A percentile compares a stretch with the other conserved stretches of the same genome.
Conservation (phyloP, 1,140 invertebrate genomes). For the Ptiloglossa arizonensis region DNA sequence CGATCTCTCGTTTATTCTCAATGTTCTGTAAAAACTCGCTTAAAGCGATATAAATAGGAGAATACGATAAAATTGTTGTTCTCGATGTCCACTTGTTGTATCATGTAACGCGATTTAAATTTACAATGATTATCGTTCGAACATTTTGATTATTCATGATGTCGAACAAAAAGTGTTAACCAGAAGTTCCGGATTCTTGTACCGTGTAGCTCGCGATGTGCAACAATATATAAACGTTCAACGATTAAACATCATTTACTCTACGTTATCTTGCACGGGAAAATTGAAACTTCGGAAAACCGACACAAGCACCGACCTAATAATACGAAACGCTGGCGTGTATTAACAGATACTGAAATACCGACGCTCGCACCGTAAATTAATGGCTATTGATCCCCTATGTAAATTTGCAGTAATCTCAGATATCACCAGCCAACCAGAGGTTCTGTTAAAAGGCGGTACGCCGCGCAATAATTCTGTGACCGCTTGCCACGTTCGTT, state of each 20-base stretch:
- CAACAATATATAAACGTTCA: neutral
- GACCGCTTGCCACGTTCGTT: neutral
- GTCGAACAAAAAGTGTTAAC: too few species aligned
- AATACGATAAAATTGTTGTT: too few species aligned
- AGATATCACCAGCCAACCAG: constrained; percentile 7
- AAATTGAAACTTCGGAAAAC: neutral
- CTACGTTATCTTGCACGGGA: neutral
- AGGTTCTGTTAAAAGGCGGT: constrained; percentile 14
- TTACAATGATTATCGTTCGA: neutral
- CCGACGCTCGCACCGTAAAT: constrained; percentile 21
- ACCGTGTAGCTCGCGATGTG: too few species aligned
- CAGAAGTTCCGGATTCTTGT: too few species aligned
- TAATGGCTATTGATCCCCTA: constrained; percentile 41
- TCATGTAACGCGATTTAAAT: neutral
- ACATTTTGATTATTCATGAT: neutral
- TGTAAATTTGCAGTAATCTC: constrained; percentile 45
- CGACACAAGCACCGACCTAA: neutral
- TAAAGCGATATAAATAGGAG: too few species aligned
- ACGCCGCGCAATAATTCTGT: neutral
- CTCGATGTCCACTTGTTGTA: too few species aligned
- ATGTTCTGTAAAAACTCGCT: too few species aligned
- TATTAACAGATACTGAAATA: constrained; percentile 39
- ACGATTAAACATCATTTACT: too few species aligned
- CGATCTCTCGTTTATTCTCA: too few species aligned
- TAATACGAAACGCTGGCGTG: constrained; percentile 14